Conservation (phyloP, 2,888 invertebrate species). For the Dolichomitus sp. region DNA sequence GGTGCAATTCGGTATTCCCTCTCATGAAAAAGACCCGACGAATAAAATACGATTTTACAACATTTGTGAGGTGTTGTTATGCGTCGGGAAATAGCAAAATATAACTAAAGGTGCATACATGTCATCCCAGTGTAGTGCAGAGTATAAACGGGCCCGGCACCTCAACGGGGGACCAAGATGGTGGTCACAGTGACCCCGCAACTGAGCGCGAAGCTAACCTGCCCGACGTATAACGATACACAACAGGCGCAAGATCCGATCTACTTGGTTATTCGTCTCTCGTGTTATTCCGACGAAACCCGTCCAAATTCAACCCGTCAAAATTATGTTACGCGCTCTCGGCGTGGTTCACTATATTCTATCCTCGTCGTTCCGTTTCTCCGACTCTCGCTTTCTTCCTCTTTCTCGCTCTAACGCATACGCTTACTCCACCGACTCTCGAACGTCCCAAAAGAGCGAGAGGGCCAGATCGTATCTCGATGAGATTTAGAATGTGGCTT, state of each 20-base stretch:
- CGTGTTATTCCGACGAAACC: constrained; percentile 76
- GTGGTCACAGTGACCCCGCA: constrained; percentile 41
- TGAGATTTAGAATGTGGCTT: constrained; percentile 74
- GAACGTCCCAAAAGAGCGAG: constrained; percentile 43
- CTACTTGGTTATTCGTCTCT: constrained; percentile 79
- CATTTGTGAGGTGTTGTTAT: constrained; percentile 40
- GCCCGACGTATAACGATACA: constrained; percentile 39
- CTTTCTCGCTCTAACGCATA: constrained; percentile 17
- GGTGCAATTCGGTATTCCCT: constrained; percentile 50
- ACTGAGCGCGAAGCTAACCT: constrained; percentile 44
- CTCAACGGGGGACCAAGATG: constrained; percentile 57
- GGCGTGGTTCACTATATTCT: constrained; percentile 5
- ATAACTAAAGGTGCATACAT: neutral
- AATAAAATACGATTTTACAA: constrained; percentile 64
- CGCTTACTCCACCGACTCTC: constrained; percentile 20
- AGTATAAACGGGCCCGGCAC: constrained; percentile 45
- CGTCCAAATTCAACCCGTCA: constrained; percentile 77
- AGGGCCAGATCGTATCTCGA: constrained; percentile 73
- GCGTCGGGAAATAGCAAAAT: constrained; percentile 59
- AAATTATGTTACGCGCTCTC: constrained; percentile 73
- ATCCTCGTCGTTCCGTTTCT: constrained; percentile 41
- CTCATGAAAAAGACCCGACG: constrained; percentile 24
- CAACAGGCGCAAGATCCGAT: constrained; percentile 71
- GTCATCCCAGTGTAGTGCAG: constrained; percentile 5
- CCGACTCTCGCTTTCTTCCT: constrained; percentile 44